Evolutionary conservation across 1,140 invertebrate species (phyloP), one percentile per base, ranked within the genome.

Genomic region (Gonatopus flavifemur): DNA sequence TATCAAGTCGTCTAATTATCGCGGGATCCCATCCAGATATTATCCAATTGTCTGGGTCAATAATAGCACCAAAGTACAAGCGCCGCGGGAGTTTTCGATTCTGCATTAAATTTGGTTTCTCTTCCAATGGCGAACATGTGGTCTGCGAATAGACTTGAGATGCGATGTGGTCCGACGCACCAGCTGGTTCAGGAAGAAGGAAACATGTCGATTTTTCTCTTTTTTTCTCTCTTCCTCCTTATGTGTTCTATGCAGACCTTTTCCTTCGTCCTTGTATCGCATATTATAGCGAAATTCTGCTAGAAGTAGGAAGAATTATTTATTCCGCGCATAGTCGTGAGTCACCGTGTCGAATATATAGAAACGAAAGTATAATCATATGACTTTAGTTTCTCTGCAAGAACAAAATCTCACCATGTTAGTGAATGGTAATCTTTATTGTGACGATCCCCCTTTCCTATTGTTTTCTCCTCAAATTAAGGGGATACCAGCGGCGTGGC

Each of bases 161-260:
- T 38, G 48, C 49, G 55, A 35, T 38, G 36, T 21, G 36, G 16
- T 16, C 46, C 51, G 53, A 45, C 50, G 38, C 62, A 59, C 64
- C 66, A 69, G 64, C 64, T 69, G 66, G 57, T 67, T 58, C 67
- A 69, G 64, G 55, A 67, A 45, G 45, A 62, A 59, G 61, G 45
- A 58, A n/a, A n/a, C n/a, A n/a, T 39, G 55, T 56, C 38, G 43
- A 37, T 53, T 40, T 59, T 41, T 49, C 47, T 54, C 43, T 54
- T 56, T 59, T 51, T 18, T 54, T 41, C 32, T 53, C 49, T 52
- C 33, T 25, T 42, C 20, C n/a, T 25, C 21, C 30, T 49, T n/a
- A n/a, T n/a, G n/a, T n/a, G n/a, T n/a, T n/a, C n/a, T n/a, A n/a
- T n/a, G n/a, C n/a, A n/a, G n/a, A n/a, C 22, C 22, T 40, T 40